Base-by-base conservation (phyloP, 1,140 invertebrate genomes). In the Monochamus saltuarius region DNA sequence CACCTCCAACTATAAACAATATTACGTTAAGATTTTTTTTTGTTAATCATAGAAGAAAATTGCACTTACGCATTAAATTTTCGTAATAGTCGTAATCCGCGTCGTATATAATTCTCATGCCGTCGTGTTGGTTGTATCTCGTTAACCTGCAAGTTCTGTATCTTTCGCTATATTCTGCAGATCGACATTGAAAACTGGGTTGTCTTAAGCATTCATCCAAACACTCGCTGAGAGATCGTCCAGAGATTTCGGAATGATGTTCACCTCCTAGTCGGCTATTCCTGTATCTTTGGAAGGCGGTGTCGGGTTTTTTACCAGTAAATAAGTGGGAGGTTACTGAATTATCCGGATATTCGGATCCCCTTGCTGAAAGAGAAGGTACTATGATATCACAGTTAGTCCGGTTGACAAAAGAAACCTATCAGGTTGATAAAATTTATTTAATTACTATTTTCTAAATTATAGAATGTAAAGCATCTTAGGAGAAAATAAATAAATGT, bases 21-120 rank as follows among this genome's bases (percentile, higher is more conserved):
- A 42, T 42, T 29, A 6, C 6, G 2, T 29, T 29, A 6, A 3
- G 6, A 29, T 2, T 3, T 3, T 29, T 29, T 2, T 29, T 40
- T 40, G 39, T n/a, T 7, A 7, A n/a, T 40, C 9, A 4, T 40
- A 40, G 4, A n/a, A 40, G 39, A 40, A 40, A 7, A n/a, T 9
- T 7, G 14, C 39, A 89, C 89, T 87, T 82, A 94, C 91, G 88
- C 89, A 91, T 91, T 17, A 92, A 81, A 80, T 92, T 93, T 77
- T 95, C 92, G 71, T 94, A 95, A 74, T 94, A 94, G 79, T 94
- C 91, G 76, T 91, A 94, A 75, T 93, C 90, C 0, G 89, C 88
- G 75, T 95, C 92, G 70, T 92, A 93, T 56, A 94, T 89, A 52
- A 94, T 87, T 57, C 90, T 81, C 82, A 91, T 89, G n/a, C 90